These are phyloP conservation scores for Nephrotoma appendiculata DNA, from an alignment of 2,888 invertebrate species.

Conservation along the genomic window DNA sequence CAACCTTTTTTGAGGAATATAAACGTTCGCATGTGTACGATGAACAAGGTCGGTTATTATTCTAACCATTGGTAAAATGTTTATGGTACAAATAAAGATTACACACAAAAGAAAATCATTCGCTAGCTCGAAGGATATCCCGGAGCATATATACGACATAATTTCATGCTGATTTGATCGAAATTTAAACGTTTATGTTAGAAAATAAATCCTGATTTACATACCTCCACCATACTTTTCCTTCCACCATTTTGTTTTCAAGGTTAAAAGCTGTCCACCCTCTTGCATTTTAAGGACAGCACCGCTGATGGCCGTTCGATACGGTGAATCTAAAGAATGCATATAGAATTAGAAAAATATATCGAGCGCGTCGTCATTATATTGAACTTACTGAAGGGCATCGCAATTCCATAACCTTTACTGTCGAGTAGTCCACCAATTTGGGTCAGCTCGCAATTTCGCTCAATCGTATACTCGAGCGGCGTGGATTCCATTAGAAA, in stretches of 20 bases:
- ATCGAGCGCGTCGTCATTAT: constrained; percentile 1
- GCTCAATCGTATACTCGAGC: constrained; percentile 80
- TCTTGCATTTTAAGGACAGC: constrained; percentile 86
- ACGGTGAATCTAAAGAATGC: constrained; percentile 48
- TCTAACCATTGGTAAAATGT: not conserved
- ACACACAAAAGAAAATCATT: not conserved
- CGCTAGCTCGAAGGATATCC: too few species aligned
- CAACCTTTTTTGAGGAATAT: not conserved
- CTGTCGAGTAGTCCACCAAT: constrained; percentile 72
- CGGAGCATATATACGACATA: not conserved
- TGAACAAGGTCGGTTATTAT: not conserved
- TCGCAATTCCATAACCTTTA: constrained; percentile 88
- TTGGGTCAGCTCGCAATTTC: constrained; percentile 72
- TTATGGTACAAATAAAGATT: not conserved
- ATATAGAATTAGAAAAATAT: not conserved
- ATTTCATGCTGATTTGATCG: not conserved
- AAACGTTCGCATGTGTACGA: not conserved
- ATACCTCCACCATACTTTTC: constrained; percentile 38
- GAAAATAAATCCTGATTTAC: constrained; percentile 9
- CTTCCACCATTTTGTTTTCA: constrained; percentile 92
- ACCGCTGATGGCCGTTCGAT: constrained; percentile 67
- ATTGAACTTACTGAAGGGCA: constrained; percentile 64
- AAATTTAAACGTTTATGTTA: not conserved
- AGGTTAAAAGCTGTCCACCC: constrained; percentile 58
- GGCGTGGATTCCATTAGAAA: constrained; percentile 94